phyloP scores from a whole-genome alignment of 2,888 invertebrate genomes.

The Stenurella melanura region DNA sequence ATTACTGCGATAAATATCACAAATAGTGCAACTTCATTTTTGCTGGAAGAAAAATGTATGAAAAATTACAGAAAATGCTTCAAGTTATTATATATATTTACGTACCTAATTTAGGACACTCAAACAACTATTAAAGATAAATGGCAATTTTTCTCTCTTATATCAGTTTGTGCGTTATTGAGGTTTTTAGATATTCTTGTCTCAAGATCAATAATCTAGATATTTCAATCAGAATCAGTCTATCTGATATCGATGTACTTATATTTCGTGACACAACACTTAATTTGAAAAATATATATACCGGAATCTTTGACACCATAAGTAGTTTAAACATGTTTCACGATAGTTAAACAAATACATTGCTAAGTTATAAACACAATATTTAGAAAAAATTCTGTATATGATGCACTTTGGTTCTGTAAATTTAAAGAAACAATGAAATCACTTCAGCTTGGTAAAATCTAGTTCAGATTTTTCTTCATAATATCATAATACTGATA shows the following conservation, averaged over 20 bases:
- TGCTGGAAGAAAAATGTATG: neutral
- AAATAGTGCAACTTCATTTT: constrained; percentile 7
- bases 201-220: neutral
- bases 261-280: neutral
- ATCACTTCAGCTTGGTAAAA: neutral
- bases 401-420: neutral
- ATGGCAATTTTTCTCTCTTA: neutral
- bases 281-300: neutral
- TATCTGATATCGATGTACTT: too few relatives aligned
- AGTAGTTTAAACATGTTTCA: neutral
- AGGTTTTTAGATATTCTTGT: neutral
- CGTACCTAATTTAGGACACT: constrained; percentile 1
- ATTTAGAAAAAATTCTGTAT: neutral
- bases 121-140: neutral
- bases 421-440: neutral
- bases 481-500: neutral
- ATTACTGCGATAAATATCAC: neutral
- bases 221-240: neutral
- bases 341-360: neutral
- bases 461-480: neutral
- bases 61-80: neutral
- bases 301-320: neutral
- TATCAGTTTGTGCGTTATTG: neutral
- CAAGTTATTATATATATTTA: neutral
- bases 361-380: neutral